Evolutionary conservation across 64 coral and sea anemone genomes (phyloP), one percentile per base, ranked within the genome.

Genomic region (Dendronephthya gigantea): DNA sequence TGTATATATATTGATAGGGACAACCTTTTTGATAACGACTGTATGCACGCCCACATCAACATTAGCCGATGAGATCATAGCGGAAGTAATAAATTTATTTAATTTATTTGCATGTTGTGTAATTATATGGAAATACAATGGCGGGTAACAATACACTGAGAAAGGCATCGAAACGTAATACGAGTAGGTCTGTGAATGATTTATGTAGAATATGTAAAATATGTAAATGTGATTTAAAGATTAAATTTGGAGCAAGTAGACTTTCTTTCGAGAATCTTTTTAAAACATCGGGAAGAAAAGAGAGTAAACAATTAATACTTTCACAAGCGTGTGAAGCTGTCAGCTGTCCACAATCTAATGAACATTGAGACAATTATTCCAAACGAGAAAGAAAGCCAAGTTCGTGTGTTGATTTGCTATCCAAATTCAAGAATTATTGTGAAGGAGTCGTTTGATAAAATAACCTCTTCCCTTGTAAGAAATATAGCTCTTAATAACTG

Each of bases 171-270:
- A 85, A 85, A 50, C 51, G 49, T 58, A 39, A 62, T n/a, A 59
- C 59, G 27, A 70, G 68, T 50, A 72, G 59, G 4, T 25, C 23
- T 37, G 37, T 43, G 65, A 87, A 48, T 28, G 66, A 87, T 48
- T 59, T 48, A 32, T 87, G 86, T 15, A 40, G 86, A n/a, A n/a
- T n/a, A n/a, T n/a, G n/a, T n/a, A n/a, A n/a, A 16, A 87, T 87
- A 75, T 87, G 68, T 87, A 87, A 87, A 29, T 87, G 86, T 35
- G 48, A 29, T 47, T 79, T 79, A 49, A 35, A 51, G 48, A 31
- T 84, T 17, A 11, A 79, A 45, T 48, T 39, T 81, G 66, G 86
- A 27, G 49, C 33, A 25, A 41, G 50, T 66, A 70, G 72, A 48
- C 25, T 40, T 70, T 87, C 86, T 3, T 48, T 47, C 32, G 68